Evolutionary conservation across 2,888 invertebrate genomes (phyloP), one percentile per base, ranked within the genome.

Genomic region (Bhutanitis thaidina): DNA sequence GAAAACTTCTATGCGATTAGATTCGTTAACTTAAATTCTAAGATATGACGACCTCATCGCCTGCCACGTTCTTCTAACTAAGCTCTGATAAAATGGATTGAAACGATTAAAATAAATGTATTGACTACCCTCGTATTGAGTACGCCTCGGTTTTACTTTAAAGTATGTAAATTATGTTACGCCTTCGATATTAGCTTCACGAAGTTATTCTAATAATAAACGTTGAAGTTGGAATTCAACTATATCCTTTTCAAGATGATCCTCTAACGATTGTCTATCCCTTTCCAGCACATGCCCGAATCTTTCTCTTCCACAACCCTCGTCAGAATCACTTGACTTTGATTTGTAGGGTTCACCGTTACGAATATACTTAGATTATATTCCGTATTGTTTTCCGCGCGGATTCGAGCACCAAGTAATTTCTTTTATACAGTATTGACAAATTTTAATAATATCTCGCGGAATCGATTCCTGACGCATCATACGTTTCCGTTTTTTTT

Each of bases 291-390:
- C 14, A n/a, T 2, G 0, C 32, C 14, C 13, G 27, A 20, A 38
- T 29, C 45, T 16, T 14, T 5, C 43, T 25, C 38, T 25, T 16
- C 29, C 29, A 7, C 16, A 14, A 43, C 49, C 49, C 49, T 49
- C 49, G 34, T 49, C 49, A 49, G 32, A 34, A 36, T 27, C 49
- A 49, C 49, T 49, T 27, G 32, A 43, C 43, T 43, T 32, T 49
- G 49, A 43, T 49, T 49, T 43, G 43, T 9, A 38, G 43, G 43
- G 49, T 43, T 43, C 8, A 30, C 43, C 38, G 43, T 43, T 38
- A 43, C 34, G 29, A 41, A 37, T 43, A 38, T 25, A 27, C 14
- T 3, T 1, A 25, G 32, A 43, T 43, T 43, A 49, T 43, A 32
- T 49, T 37, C 14, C 4, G 43, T 43, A 49, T 43, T 43, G 41